Percentiles rank a stretch among this genome's conserved stretches.
These are phyloP conservation scores for Tor tambroides DNA, from an alignment of 2,113 vertebrate genomes.

Conservation along the genomic window DNA sequence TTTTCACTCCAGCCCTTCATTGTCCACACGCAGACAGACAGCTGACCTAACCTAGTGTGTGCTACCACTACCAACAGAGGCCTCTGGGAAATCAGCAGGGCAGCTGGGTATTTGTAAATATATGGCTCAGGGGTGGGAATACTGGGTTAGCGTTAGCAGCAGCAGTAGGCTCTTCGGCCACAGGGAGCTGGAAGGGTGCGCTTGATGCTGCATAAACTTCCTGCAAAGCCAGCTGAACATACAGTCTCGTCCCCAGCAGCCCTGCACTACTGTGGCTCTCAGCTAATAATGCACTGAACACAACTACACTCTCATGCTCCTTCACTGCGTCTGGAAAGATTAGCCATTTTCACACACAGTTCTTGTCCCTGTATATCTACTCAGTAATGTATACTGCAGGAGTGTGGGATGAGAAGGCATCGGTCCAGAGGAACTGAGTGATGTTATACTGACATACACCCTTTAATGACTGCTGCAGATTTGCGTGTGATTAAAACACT, in stretches of 20 bases:
- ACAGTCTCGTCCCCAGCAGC: constrained; percentile 46
- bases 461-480: constrained; percentile 14
- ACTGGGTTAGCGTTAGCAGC: constrained; percentile 10
- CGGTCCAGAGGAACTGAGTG: constrained; percentile 38
- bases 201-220: constrained; percentile 76
- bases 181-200: constrained; percentile 52
- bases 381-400: constrained; percentile 49
- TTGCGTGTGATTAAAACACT: constrained; percentile 37
- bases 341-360: constrained; percentile 15
- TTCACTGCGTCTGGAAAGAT: constrained; percentile 27
- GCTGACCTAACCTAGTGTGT: constrained; percentile 66
- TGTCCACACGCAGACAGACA: neutral
- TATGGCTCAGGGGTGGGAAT: neutral
- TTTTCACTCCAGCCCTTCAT: neutral
- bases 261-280: neutral
- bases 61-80: constrained; percentile 55
- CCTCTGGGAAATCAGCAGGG: constrained; percentile 6
- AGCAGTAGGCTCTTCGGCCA: neutral
- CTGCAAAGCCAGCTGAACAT: constrained; percentile 71
- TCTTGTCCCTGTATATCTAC: constrained; percentile 22
- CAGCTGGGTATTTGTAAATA: constrained; percentile 2
- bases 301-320: constrained; percentile 43
- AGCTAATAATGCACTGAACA: constrained; percentile 20
- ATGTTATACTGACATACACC: constrained; percentile 35
- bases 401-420: constrained; percentile 51